Base-by-base conservation (phyloP, 2,113 vertebrate genomes). In the Podarcis cretensis region DNA sequence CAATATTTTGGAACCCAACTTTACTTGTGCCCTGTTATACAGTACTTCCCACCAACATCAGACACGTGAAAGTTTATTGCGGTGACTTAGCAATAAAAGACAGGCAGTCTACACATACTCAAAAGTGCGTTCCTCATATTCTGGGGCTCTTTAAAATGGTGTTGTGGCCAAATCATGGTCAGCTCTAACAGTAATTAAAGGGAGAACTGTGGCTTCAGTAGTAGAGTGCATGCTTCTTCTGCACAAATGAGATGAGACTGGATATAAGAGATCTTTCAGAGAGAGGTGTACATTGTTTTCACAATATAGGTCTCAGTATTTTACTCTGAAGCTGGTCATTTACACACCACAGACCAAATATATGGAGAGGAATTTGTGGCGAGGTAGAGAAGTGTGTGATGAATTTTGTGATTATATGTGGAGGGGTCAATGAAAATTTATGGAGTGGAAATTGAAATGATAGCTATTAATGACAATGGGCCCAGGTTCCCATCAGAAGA, bases 201-300 rank as follows among this genome's bases (percentile, higher is more conserved):
- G 71, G 30, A 73, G n/a, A 20, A 14, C 10, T 16, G n/a, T 32
- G 27, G 18, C 59, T 63, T 63, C 48, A 73, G 27, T 73, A 9
- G 13, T 1, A 32, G 30, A 3, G 5, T n/a, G 14, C 18, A 16
- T 35, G 74, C 32, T 37, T 40, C 37, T 9, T n/a, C n/a, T 73
- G 12, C 71, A 14, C 10, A 73, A 73, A 25, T 21, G 21, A 25
- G 12, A 69, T 97, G 25, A 97, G 96, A 66, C 93, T 98, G 95
- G 96, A 97, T 89, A 63, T 95, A n/a, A 90, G 89, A 4, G 92
- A 96, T 37, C 91, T 98, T 75, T 96, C 92, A 93, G 95, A 95
- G 74, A 95, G 95, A 0, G 88, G 95, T 57, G 95, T 96, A 54
- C 92, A 96, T 89, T 96, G 98, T 79, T 98, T 93, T 97, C 97